Evolutionary conservation across 2,113 vertebrate species (phyloP), one percentile per base, ranked within the genome.

Genomic region (Blennius ocellaris): DNA sequence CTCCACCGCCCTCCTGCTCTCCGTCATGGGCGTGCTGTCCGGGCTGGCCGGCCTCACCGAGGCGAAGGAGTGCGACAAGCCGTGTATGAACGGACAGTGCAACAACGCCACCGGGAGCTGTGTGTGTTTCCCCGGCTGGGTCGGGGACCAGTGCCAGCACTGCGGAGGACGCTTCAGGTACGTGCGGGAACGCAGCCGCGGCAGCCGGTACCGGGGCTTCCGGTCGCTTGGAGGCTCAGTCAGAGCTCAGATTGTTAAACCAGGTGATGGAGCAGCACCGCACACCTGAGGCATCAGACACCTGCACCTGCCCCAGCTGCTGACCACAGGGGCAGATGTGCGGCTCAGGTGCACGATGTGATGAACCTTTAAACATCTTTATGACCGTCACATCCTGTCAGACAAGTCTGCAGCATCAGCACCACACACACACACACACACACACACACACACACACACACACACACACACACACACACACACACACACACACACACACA

Each of bases 141-240:
- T 96, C 48, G 97, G 96, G 91, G 97, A 98, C 85, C 96, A 96
- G 78, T 99, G 97, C 95, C 97, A 99, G 92, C 97, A 98, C 94
- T 98, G 97, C 95, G 97, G 97, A 93, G 97, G 96, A 6, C 90
- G 97, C 76, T 97, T 98, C 95, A 96, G 96, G 97, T 98, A 93
- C 53, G 11, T 21, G 9, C 41, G 14, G 14, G 21, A 30, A 17
- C n/a, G 61, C 9, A 64, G 62, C 52, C 45, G 41, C 21, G 4
- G 21, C 21, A 30, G 21, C 21, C 21, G 12, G 12, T 10, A 2
- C 12, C 45, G 45, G 45, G 14, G 45, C 12, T 14, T 15, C 14
- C 45, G 9, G 0, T 30, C 21, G 21, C 21, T 30, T 30, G 21
- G 2, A 2, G 21, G 21, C 4, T 30, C 21, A 30, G 21, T 30